Conservation (phyloP, 1,140 invertebrate genomes). For the Sycophila sp. region DNA sequence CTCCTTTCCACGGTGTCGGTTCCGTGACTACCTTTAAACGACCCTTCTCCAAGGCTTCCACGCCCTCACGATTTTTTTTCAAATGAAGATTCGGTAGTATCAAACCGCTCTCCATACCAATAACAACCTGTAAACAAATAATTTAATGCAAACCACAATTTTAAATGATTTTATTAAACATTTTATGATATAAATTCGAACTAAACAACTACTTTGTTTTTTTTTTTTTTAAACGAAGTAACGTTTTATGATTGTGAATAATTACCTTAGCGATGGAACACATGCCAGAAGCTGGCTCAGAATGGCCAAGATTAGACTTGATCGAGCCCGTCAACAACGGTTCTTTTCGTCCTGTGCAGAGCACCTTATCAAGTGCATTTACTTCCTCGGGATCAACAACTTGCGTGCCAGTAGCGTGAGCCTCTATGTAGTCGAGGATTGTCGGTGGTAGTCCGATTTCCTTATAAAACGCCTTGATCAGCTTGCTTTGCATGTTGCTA, state of each 20-base stretch:
- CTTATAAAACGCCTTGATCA: conserved; percentile 83
- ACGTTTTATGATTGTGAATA: too few species aligned
- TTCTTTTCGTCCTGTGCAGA: conserved; percentile 71
- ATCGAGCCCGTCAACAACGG: conserved; percentile 86
- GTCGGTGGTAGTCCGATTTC: conserved; percentile 80
- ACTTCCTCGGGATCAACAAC: conserved; percentile 87
- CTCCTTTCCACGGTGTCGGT: conserved; percentile 72
- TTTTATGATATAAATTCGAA: too few species aligned
- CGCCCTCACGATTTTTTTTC: conserved; percentile 73
- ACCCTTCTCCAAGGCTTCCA: conserved; percentile 75
- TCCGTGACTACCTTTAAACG: conserved; percentile 72
- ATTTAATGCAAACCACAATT: too few species aligned
- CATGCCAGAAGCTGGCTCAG: conserved; percentile 87
- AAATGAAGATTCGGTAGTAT: conserved; percentile 82
- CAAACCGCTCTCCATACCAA: conserved; percentile 76
- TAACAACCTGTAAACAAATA: conserved; percentile 63
- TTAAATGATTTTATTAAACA: too few species aligned
- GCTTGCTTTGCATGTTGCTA: conserved; percentile 78
- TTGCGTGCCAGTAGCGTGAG: conserved; percentile 84
- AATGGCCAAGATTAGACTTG: conserved; percentile 92
- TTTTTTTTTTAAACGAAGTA: conserved; percentile 53
- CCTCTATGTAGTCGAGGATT: conserved; percentile 84
- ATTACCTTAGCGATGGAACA: conserved; percentile 69
- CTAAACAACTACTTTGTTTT: too few species aligned
- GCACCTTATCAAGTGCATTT: conserved; percentile 80